Evolutionary conservation across 1,140 invertebrate species (phyloP).

Genomic region (Calycopis cecrops): DNA sequence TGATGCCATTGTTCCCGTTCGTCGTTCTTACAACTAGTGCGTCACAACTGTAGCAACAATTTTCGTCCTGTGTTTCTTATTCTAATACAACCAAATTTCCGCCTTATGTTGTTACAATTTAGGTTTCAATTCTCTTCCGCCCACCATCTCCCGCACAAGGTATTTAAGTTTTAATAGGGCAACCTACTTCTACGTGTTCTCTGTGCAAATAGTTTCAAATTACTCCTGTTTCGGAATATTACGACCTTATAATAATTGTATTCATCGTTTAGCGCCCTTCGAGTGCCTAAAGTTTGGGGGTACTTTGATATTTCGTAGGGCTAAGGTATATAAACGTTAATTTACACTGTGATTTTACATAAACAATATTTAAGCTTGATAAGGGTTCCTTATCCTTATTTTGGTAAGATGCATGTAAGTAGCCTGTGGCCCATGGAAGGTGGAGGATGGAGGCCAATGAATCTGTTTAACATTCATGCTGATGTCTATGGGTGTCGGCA

Average conservation of each 20-base stretch:
- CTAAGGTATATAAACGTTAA: too few species aligned
- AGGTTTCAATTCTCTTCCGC: neutral
- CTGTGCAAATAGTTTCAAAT: constrained; percentile 12
- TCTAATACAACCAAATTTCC: neutral
- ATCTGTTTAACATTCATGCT: too few species aligned
- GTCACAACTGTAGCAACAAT: constrained; percentile 3
- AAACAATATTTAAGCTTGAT: too few species aligned
- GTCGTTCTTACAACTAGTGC: neutral
- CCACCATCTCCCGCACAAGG: neutral
- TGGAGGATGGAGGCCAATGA: too few species aligned
- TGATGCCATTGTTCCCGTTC: neutral
- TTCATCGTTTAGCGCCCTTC: neutral
- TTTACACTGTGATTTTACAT: too few species aligned
- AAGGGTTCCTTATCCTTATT: too few species aligned
- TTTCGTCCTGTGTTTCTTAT: constrained; percentile 10
- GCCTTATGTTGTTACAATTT: neutral
- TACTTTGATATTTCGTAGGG: neutral
- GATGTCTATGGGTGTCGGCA: too few species aligned
- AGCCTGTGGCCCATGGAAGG: too few species aligned
- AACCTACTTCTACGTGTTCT: constrained; percentile 5
- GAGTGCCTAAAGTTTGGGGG: neutral
- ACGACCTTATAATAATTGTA: constrained; percentile 2
- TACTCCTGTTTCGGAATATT: constrained; percentile 7
- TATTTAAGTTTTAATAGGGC: constrained; percentile 13
- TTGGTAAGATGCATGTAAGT: too few species aligned